Percentiles rank a stretch among this genome's conserved stretches.
Evolutionary conservation across 2,113 vertebrate genomes (phyloP).

Genomic region (Holacanthus passer): DNA sequence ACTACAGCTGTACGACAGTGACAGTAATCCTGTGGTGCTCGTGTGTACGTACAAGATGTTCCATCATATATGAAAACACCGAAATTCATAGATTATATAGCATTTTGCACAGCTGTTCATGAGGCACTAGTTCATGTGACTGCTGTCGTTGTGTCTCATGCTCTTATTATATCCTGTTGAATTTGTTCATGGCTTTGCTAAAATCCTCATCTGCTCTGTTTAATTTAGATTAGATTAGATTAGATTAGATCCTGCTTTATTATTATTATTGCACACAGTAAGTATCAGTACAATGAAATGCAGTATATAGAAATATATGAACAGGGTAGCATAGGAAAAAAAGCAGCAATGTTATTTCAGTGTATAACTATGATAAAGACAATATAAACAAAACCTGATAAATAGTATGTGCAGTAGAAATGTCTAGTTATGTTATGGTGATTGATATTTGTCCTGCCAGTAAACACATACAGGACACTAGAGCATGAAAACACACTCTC

Average conservation of each 20-base stretch:
- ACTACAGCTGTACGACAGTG: constrained; percentile 16
- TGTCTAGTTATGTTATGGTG: too few relatives aligned
- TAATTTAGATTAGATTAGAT: neutral
- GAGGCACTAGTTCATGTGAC: neutral
- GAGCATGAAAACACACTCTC: constrained; percentile 4
- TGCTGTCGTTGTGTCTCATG: constrained; percentile 42
- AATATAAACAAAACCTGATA: constrained; percentile 2
- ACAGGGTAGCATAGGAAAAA: too few relatives aligned
- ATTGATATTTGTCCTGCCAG: constrained; percentile 34
- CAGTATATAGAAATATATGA: too few relatives aligned
- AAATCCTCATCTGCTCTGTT: constrained; percentile 34
- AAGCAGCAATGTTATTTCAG: neutral
- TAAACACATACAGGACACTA: constrained; percentile 17
- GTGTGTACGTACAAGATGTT: neutral
- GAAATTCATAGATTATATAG: neutral
- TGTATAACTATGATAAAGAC: neutral
- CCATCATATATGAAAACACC: constrained; percentile 13
- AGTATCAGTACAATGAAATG: neutral
- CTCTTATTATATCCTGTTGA: constrained; percentile 27
- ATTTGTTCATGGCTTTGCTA: constrained; percentile 25
- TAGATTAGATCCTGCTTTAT: constrained; percentile 12
- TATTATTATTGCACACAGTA: constrained; percentile 17
- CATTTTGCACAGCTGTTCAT: constrained; percentile 33
- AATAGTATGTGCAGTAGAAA: neutral
- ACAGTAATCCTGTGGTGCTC: constrained; percentile 12